phyloP scores from a whole-genome alignment of 2,797 vertebrate genomes.

The Rhodeus uyekii region DNA sequence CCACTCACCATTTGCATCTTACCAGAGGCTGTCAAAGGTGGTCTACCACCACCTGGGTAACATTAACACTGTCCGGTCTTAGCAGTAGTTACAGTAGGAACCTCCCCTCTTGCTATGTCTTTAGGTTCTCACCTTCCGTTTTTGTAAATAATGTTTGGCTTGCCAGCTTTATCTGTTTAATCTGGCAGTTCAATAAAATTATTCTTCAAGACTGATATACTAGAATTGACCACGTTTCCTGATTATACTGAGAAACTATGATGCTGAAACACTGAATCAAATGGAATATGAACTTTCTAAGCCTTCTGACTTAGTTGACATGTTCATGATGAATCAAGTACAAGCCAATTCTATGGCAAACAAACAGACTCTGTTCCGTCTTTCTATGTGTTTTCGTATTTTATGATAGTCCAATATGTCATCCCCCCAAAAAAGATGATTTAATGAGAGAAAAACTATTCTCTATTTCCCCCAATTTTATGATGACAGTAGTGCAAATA shows the following conservation, averaged over 20 bases:
- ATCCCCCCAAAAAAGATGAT: neutral
- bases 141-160: conserved; percentile 83
- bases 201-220: conserved; percentile 7
- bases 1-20: conserved; percentile 21
- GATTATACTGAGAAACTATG: conserved; percentile 1
- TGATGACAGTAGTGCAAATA: neutral
- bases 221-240: neutral
- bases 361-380: neutral
- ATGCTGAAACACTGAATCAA: neutral
- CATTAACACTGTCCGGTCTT: conserved; percentile 45
- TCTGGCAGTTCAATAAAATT: conserved; percentile 51
- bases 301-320: neutral
- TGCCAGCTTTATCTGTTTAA: conserved; percentile 51
- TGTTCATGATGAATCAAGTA: neutral
- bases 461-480: neutral
- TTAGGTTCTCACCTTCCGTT: conserved; percentile 60
- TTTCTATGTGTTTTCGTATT: neutral
- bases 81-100: conserved; percentile 41
- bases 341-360: neutral
- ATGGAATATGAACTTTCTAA: neutral
- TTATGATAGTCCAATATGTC: neutral
- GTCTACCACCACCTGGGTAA: conserved; percentile 54
- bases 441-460: neutral
- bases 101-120: conserved; percentile 39
- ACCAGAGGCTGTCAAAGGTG: conserved; percentile 49